These are phyloP conservation scores for Ischnus inquisitorius DNA, from an alignment of 2,888 invertebrate species.

Conservation along the genomic window DNA sequence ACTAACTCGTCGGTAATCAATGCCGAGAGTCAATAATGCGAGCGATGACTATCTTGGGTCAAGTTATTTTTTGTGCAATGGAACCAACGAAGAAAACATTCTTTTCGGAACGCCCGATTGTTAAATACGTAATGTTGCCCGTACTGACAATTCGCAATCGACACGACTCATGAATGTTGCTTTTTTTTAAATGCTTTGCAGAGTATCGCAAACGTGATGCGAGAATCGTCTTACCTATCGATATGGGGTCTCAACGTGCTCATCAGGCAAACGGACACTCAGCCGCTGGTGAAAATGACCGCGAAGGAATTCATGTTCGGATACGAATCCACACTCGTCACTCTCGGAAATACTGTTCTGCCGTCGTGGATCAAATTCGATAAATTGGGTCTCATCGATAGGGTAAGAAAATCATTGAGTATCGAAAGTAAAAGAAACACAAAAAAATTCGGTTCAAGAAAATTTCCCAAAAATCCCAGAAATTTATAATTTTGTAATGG, in stretches of 20 bases:
- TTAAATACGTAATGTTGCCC: too few relatives aligned
- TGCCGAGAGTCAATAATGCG: constrained; percentile 1
- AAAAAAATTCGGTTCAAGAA: too few relatives aligned
- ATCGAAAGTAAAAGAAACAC: background rate
- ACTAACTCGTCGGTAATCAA: constrained; percentile 31
- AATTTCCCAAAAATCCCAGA: too few relatives aligned
- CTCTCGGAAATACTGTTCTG: constrained; percentile 93
- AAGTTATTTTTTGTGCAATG: too few relatives aligned
- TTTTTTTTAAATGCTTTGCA: constrained; percentile 83
- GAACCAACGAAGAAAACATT: background rate
- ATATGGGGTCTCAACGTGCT: constrained; percentile 90
- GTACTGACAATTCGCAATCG: background rate
- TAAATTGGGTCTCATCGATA: constrained; percentile 94
- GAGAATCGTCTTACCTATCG: constrained; percentile 89
- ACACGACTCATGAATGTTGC: background rate
- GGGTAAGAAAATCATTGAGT: constrained; percentile 88
- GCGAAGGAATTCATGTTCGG: constrained; percentile 96
- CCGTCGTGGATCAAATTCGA: constrained; percentile 95
- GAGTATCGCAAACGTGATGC: constrained; percentile 93
- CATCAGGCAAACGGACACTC: constrained; percentile 89
- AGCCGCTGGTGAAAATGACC: constrained; percentile 92
- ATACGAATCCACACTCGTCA: constrained; percentile 92
- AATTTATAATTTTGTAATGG: too few relatives aligned
- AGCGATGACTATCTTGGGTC: background rate
- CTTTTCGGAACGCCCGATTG: too few relatives aligned